phyloP scores from a whole-genome alignment of 1,140 invertebrate species.

The Temnothorax longispinosus region DNA sequence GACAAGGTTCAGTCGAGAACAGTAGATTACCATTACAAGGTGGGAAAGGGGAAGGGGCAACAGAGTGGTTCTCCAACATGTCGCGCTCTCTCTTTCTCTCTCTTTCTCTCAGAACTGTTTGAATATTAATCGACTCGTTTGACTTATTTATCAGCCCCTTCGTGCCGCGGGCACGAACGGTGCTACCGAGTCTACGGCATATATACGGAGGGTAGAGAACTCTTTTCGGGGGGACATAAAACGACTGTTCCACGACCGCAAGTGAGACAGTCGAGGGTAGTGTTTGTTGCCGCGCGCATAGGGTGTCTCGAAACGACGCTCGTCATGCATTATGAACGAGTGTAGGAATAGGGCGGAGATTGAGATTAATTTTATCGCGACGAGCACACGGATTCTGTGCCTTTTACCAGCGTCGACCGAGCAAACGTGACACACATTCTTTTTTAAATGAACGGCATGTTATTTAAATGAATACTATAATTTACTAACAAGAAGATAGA shows the following conservation, averaged over 20 bases:
- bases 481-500: not conserved
- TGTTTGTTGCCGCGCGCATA: not conserved
- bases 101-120: conserved; percentile 27
- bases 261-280: conserved; percentile 29
- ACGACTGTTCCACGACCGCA: conserved; percentile 52
- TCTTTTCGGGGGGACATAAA: conserved; percentile 55
- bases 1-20: conserved; percentile 34
- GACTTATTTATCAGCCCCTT: conserved; percentile 56
- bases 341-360: not conserved
- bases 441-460: not conserved
- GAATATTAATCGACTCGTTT: conserved; percentile 58
- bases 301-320: conserved; percentile 24
- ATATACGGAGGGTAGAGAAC: conserved; percentile 14
- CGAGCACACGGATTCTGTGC: conserved; percentile 21
- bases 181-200: conserved; percentile 42
- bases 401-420: not conserved
- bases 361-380: conserved; percentile 43
- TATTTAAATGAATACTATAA: not conserved
- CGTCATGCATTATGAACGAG: conserved; percentile 52
- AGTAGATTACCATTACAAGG: conserved; percentile 58
- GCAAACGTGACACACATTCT: not conserved
- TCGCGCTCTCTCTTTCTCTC: conserved; percentile 43
- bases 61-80: conserved; percentile 42
- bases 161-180: conserved; percentile 30
- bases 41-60: conserved; percentile 3